phyloP scores from a whole-genome alignment of 2,888 invertebrate genomes.

The Cephus pygmeus region DNA sequence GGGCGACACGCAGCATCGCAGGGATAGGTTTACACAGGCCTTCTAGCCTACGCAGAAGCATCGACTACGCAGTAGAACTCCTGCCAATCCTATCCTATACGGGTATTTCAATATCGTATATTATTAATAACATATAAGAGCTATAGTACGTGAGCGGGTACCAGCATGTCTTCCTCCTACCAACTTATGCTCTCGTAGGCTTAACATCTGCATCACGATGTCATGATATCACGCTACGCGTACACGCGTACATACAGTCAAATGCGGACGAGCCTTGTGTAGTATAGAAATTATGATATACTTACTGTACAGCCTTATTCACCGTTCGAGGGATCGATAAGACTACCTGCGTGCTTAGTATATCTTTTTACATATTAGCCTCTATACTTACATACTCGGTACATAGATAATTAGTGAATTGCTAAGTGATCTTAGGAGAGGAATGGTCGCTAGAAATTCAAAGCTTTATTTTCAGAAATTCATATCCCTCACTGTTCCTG shows the following conservation, averaged over 20 bases:
- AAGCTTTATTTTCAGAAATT: not conserved
- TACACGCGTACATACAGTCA: not conserved
- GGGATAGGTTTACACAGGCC: not conserved
- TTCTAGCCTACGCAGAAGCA: constrained; percentile 19
- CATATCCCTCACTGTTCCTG: not conserved
- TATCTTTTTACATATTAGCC: not conserved
- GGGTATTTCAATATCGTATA: constrained; percentile 14
- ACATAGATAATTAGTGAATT: not conserved
- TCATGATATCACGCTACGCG: constrained; percentile 31
- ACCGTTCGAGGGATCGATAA: not conserved
- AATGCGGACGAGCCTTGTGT: not conserved
- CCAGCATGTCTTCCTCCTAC: constrained; percentile 33
- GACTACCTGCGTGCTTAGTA: not conserved
- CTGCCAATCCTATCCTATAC: not conserved
- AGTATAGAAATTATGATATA: not conserved
- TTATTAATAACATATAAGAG: constrained; percentile 35
- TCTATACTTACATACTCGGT: not conserved
- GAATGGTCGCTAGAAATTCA: not conserved
- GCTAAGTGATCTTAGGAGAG: not conserved
- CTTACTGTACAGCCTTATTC: not conserved
- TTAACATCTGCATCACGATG: constrained; percentile 39
- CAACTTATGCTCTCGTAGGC: constrained; percentile 33
- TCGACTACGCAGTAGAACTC: constrained; percentile 9
- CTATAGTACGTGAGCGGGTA: constrained; percentile 32
- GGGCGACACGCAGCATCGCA: not conserved